A percentile compares a stretch with the other conserved stretches of the same genome.
Evolutionary conservation across 2,888 invertebrate genomes (phyloP).

Genomic region (Pasiphila rectangulata): DNA sequence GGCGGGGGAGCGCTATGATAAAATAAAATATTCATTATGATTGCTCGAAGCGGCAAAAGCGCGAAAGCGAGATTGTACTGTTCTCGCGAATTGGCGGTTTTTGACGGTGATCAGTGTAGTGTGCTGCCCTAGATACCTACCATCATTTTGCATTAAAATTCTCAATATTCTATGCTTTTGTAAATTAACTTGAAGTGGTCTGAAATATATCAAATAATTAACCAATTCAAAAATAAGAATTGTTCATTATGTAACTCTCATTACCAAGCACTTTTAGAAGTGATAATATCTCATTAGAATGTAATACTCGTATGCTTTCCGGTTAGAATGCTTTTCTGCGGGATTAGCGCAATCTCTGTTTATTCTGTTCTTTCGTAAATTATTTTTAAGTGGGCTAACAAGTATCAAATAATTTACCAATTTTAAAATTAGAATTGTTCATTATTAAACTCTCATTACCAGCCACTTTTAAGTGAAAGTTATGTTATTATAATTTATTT

Average conservation of each 20-base stretch:
- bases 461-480: no score
- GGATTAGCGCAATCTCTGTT: not conserved
- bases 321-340: not conserved
- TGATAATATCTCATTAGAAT: not conserved
- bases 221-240: no score
- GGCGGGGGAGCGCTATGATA: conserved; percentile 63
- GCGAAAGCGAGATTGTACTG: conserved; percentile 52
- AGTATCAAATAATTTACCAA: no score
- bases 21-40: conserved; percentile 81
- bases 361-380: no score
- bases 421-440: no score
- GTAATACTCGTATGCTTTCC: not conserved
- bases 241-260: no score
- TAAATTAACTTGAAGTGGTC: no score
- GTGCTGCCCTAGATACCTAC: not conserved
- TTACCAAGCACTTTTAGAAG: not conserved
- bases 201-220: no score
- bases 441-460: no score
- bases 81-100: conserved; percentile 42
- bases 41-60: conserved; percentile 73
- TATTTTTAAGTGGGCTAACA: not conserved
- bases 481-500: no score
- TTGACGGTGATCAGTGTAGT: not conserved
- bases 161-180: no score
- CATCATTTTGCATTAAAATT: no score